Evolutionary conservation across 2,888 invertebrate species (phyloP).

Genomic region (Drosophila fulvimacula): DNA sequence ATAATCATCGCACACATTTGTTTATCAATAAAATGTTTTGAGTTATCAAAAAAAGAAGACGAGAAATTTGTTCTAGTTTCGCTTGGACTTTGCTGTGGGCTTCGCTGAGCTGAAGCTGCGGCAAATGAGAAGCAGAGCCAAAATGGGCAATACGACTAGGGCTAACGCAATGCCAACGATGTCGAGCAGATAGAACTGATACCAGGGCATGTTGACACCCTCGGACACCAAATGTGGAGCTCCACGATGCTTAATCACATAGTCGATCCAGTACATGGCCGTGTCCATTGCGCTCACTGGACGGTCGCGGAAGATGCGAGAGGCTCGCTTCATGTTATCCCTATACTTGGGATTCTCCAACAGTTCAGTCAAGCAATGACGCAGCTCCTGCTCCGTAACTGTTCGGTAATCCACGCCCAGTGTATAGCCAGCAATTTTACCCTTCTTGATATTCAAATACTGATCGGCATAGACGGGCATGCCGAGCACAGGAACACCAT

Average conservation of each 20-base stretch:
- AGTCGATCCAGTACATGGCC: constrained; percentile 84
- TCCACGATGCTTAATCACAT: constrained; percentile 82
- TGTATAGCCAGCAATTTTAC: constrained; percentile 71
- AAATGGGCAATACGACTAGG: constrained; percentile 20
- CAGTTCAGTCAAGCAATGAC: constrained; percentile 76
- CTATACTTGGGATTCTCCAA: constrained; percentile 81
- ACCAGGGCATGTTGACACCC: constrained; percentile 79
- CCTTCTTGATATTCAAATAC: constrained; percentile 74
- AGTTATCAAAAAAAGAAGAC: constrained; percentile 28
- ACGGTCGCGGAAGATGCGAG: constrained; percentile 80
- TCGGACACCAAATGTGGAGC: constrained; percentile 80
- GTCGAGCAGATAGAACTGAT: constrained; percentile 82
- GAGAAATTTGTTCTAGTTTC: background rate
- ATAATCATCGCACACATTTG: constrained; percentile 46
- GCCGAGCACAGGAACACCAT: constrained; percentile 83
- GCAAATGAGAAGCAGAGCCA: constrained; percentile 23
- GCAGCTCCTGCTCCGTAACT: constrained; percentile 67
- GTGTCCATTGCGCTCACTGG: constrained; percentile 77
- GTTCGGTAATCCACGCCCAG: constrained; percentile 66
- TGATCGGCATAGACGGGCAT: constrained; percentile 84
- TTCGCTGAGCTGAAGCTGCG: constrained; percentile 10
- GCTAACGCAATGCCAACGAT: constrained; percentile 54
- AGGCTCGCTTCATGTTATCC: constrained; percentile 70
- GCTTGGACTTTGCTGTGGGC: constrained; percentile 3
- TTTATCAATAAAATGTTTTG: constrained; percentile 59